Evolutionary conservation across 2,113 vertebrate species (phyloP).

Genomic region (Psephotus haematonotus): DNA sequence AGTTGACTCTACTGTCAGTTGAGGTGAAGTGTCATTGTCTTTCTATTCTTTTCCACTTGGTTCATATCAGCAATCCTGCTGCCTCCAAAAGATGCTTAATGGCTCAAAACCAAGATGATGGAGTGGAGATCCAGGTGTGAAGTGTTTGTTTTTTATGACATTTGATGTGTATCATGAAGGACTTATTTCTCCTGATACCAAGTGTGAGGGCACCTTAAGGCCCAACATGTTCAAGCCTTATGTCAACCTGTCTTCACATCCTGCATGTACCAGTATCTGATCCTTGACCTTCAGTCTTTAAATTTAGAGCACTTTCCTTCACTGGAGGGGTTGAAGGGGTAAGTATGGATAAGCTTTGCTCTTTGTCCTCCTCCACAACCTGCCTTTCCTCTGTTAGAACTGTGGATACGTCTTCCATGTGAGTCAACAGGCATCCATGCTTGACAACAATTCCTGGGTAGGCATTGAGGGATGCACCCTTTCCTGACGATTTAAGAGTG

Average conservation of each 20-base stretch:
- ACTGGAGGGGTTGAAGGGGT: neutral
- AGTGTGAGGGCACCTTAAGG: neutral
- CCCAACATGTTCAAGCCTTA: neutral
- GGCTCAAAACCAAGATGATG: neutral
- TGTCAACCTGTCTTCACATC: neutral
- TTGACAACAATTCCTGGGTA: neutral
- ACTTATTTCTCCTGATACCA: neutral
- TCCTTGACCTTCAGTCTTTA: neutral
- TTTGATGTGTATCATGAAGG: rapidly evolving
- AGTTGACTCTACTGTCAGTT: neutral
- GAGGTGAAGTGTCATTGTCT: neutral
- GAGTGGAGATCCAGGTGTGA: neutral
- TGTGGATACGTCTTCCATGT: neutral
- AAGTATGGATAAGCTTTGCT: neutral
- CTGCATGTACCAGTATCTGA: neutral
- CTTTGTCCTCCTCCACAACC: neutral
- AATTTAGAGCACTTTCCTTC: neutral
- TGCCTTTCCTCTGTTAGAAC: neutral
- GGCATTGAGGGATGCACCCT: neutral
- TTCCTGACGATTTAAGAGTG: neutral
- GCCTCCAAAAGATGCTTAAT: neutral
- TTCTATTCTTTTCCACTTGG: neutral
- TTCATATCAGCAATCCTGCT: neutral
- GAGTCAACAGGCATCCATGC: neutral
- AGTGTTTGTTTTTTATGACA: neutral